Evolutionary conservation across 2,113 vertebrate species (phyloP), one percentile per base, ranked within the genome.

Genomic region (Pseudorhombus dupliciocellatus): DNA sequence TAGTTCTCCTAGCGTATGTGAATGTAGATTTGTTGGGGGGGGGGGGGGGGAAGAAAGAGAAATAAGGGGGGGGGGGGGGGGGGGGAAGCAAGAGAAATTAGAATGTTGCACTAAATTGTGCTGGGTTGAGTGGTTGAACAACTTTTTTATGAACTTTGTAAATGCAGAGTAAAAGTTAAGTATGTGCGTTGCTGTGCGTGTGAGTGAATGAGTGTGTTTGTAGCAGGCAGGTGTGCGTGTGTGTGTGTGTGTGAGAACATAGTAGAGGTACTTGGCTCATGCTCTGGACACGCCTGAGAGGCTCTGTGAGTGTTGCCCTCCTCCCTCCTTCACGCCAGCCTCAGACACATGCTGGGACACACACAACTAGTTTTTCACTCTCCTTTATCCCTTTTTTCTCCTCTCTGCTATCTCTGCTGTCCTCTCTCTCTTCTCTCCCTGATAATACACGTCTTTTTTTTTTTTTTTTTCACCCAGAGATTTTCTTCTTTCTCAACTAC

Each of bases 321-420:
- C 79, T 75, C 85, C 73, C 67, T 70, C 75, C 68, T 70, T 73
- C 83, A 78, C 26, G 40, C 79, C 78, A 71, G 56, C 72, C 77
- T 85, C 84, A 88, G 79, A 90, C 89, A 92, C 89, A 90, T 53
- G 83, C 88, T 87, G 86, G 64, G 84, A 88, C 85, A 79, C 80
- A 84, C 71, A 81, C 85, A 84, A 84, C 87, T 79, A 80, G 53
- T 85, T 80, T 81, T 77, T 84, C 73, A 74, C 75, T 84, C 83
- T 76, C 75, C 67, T 80, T 77, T 75, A 63, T 66, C 68, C 66
- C 58, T 72, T 68, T 57, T 66, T 68, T 48, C 40, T 4, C 5
- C 52, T 22, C 24, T 54, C 57, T 3, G 26, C 63, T 28, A 67
- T 71, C 78, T 68, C 58, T 65, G 66, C 9, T 9, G 34, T 9